Percentiles rank a stretch among this genome's conserved stretches.
These are phyloP conservation scores for Melanotaenia boesemani DNA, from an alignment of 2,797 vertebrate genomes.

Conservation along the genomic window DNA sequence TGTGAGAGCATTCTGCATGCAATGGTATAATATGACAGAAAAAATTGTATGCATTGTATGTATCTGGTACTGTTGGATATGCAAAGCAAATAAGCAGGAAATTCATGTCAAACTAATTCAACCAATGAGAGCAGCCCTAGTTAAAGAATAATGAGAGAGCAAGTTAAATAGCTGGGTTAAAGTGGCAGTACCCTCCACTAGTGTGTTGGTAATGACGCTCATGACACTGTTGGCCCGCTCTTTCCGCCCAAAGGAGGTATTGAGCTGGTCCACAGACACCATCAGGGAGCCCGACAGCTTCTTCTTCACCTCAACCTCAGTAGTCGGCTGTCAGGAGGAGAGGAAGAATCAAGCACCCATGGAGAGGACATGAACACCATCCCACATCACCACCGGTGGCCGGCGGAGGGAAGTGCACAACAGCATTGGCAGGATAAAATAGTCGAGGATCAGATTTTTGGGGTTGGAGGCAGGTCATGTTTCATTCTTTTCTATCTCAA, in stretches of 20 bases:
- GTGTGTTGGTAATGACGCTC: slow-evolving; percentile 96
- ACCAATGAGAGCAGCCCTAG: slow-evolving; percentile 81
- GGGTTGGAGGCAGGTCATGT: slow-evolving; percentile 38
- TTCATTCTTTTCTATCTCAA: slow-evolving; percentile 70
- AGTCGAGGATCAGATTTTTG: slow-evolving; percentile 58
- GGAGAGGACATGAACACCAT: slow-evolving; percentile 83
- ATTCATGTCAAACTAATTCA: slow-evolving; percentile 81
- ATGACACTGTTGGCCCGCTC: slow-evolving; percentile 97
- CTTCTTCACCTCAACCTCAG: slow-evolving; percentile 96
- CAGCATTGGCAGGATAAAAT: slow-evolving; percentile 75
- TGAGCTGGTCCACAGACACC: slow-evolving; percentile 98
- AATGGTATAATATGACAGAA: slow-evolving; percentile 73
- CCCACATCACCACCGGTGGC: slow-evolving; percentile 77
- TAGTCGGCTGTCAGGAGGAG: slow-evolving; percentile 90
- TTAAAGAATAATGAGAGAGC: slow-evolving; percentile 80
- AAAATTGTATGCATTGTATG: slow-evolving; percentile 81
- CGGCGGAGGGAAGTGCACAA: slow-evolving; percentile 80
- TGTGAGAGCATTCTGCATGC: slow-evolving; percentile 71
- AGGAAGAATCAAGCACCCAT: slow-evolving; percentile 84
- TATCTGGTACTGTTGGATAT: slow-evolving; percentile 83
- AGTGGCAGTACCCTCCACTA: slow-evolving; percentile 94
- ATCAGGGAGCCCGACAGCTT: slow-evolving; percentile 96
- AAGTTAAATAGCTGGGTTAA: slow-evolving; percentile 82
- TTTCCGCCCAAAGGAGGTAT: slow-evolving; percentile 95
- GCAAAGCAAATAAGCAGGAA: slow-evolving; percentile 85